A percentile compares a stretch with the other conserved stretches of the same genome.
Evolutionary conservation across 2,797 vertebrate species (phyloP).

Genomic region (Rhynchonycteris naso): DNA sequence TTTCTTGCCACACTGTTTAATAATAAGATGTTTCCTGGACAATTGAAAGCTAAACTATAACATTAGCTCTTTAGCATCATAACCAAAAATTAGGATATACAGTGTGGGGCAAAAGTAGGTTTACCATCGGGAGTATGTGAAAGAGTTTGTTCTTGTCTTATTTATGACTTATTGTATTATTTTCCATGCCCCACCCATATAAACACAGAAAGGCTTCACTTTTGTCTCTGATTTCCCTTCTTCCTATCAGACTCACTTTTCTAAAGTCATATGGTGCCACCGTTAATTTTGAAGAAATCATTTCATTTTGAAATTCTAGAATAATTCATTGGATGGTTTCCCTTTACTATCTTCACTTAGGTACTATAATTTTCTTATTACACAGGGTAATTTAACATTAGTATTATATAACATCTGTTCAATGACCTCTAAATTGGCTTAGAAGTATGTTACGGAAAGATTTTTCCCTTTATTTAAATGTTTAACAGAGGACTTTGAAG

Average conservation of each 20-base stretch:
- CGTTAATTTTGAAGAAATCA: conserved; percentile 59
- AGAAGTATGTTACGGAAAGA: conserved; percentile 47
- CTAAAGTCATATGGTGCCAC: conserved; percentile 58
- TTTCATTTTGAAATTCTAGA: conserved; percentile 72
- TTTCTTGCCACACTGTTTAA: conserved; percentile 64
- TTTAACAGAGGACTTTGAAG: conserved; percentile 63
- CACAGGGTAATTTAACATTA: conserved; percentile 75
- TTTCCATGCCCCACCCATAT: not conserved
- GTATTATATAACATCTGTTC: conserved; percentile 64
- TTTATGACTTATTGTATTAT: not conserved
- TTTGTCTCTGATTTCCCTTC: conserved; percentile 41
- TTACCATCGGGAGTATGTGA: not conserved
- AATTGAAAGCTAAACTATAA: conserved; percentile 22
- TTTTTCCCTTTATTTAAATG: conserved; percentile 65
- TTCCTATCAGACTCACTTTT: conserved; percentile 53
- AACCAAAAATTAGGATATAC: not conserved
- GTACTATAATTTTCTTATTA: conserved; percentile 65
- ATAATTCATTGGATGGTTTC: conserved; percentile 63
- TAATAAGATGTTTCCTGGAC: conserved; percentile 52
- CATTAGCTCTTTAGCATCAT: not conserved
- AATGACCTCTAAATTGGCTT: conserved; percentile 69
- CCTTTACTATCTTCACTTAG: conserved; percentile 70
- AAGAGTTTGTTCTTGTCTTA: not conserved
- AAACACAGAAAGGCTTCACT: conserved; percentile 52
- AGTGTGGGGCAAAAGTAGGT: not conserved